phyloP scores from a whole-genome alignment of 2,113 vertebrate species.

The Neomonachus schauinslandi region DNA sequence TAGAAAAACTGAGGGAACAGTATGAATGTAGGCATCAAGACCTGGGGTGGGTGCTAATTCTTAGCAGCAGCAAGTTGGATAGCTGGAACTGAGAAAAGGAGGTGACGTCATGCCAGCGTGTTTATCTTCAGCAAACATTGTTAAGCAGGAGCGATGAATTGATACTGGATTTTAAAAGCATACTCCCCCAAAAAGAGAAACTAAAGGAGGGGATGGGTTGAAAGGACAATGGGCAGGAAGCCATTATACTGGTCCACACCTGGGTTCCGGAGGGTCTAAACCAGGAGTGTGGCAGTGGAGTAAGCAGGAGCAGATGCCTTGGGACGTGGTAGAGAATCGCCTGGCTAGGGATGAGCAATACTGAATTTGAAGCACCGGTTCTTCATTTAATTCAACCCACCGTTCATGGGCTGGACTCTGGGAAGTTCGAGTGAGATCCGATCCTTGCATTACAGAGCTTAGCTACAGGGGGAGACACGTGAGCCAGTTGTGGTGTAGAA shows the following conservation, averaged over 20 bases:
- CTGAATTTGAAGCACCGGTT: background rate
- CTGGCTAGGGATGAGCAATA: accelerated
- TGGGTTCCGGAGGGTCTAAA: accelerated
- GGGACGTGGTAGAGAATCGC: accelerated
- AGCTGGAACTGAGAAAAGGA: background rate
- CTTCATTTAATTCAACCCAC: background rate
- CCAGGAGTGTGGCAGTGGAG: background rate
- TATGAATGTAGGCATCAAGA: background rate
- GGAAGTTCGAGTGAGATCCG: background rate
- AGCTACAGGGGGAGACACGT: background rate
- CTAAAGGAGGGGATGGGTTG: background rate
- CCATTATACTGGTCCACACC: background rate
- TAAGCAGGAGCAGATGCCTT: accelerated
- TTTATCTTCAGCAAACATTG: background rate
- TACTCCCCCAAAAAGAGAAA: background rate
- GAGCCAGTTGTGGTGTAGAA: background rate
- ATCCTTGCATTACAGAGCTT: background rate
- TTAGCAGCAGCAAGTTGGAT: background rate
- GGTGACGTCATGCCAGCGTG: accelerated
- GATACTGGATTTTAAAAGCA: background rate
- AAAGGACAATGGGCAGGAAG: background rate
- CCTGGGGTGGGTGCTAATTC: background rate
- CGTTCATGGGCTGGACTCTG: background rate
- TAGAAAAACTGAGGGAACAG: background rate
- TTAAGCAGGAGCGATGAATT: background rate